phyloP scores from a whole-genome alignment of 1,140 invertebrate species.

The Metaphire vulgaris region DNA sequence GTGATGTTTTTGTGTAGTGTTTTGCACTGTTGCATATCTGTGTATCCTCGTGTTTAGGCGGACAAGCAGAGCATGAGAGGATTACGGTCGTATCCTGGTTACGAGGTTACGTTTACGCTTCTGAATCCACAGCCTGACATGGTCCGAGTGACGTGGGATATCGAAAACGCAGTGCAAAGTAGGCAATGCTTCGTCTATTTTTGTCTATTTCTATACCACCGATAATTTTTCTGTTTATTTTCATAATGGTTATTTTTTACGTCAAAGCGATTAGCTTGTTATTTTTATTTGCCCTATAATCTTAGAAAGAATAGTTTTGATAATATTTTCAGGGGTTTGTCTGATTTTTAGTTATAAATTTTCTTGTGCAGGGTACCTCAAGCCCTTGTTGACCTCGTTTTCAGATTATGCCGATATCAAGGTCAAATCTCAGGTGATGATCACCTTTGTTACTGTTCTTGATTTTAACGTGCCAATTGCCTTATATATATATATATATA shows the following conservation, averaged over 20 bases:
- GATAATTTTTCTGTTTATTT: neutral
- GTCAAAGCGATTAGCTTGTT: no score
- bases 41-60: no score
- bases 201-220: neutral
- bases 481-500: no score
- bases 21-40: no score
- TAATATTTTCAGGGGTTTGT: no score
- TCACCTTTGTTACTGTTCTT: no score
- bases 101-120: constrained; percentile 69
- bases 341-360: no score
- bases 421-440: constrained; percentile 66
- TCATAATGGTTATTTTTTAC: no score
- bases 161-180: constrained; percentile 58
- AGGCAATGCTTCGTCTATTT: constrained; percentile 23
- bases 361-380: constrained; percentile 64
- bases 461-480: no score
- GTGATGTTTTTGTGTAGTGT: no score
- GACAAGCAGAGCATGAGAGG: constrained; percentile 49
- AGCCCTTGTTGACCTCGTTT: constrained; percentile 64
- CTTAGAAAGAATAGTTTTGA: constrained; percentile 33
- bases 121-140: constrained; percentile 69
- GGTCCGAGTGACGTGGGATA: constrained; percentile 63
- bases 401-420: constrained; percentile 65
- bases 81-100: constrained; percentile 53
- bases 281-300: neutral